Evolutionary conservation across 2,113 vertebrate species (phyloP), one percentile per base, ranked within the genome.

Genomic region (Aptenodytes patagonicus): DNA sequence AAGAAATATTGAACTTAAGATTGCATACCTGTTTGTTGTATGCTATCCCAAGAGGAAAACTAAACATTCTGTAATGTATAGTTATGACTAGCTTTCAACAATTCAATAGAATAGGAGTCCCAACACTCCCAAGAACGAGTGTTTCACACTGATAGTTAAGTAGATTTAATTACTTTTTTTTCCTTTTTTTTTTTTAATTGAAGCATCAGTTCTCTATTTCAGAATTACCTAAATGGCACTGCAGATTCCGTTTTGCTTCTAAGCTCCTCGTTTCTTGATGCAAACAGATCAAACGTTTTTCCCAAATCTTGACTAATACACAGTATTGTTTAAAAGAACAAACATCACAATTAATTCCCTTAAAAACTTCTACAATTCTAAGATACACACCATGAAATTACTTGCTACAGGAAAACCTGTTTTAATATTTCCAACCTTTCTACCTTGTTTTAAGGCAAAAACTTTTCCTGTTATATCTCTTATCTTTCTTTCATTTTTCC

Each of bases 71-170:
- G 68, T 93, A 94, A 93, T 55, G 83, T 83, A 93, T n/a, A 89
- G 88, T 87, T 96, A 93, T 89, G 85, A 95, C 75, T 92, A 95
- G 88, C 85, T 92, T 90, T 81, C 85, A 93, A 92, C 51, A 93
- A 60, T 80, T 88, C 79, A 86, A 65, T 38, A 92, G 77, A 96
- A 94, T 5, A 83, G 70, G 71, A 93, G 46, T 93, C 92, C 60
- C 91, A 57, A 64, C 86, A 64, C 86, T 1, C 83, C 77, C 72
- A 61, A 64, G 57, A 83, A 60, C 44, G 28, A 94, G 60, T 54
- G 83, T 81, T 93, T 90, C 85, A 83, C 61, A 71, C 64, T 70
- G 68, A 84, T 31, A 82, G 80, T 84, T 89, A 79, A 81, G 81
- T 62, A 89, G 77, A 87, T 91, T 91, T 91, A 96, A 89, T 93